Evolutionary conservation across 2,888 invertebrate genomes (phyloP).

Genomic region (Ornithoptera priamus): DNA sequence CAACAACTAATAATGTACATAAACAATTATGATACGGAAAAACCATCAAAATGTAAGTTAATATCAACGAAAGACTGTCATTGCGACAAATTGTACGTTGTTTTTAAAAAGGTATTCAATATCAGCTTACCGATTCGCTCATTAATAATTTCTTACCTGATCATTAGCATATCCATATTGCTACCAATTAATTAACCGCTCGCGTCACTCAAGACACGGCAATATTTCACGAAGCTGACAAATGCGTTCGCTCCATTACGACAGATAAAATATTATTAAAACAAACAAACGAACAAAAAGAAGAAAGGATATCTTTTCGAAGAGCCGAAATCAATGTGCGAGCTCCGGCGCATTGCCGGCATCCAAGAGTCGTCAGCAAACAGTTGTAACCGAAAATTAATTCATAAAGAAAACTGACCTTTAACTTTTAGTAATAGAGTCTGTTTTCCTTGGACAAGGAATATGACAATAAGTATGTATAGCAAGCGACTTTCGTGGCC

Average conservation of each 20-base stretch:
- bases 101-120: neutral
- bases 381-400: slow-evolving; percentile 36
- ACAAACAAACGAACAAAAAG: slow-evolving; percentile 70
- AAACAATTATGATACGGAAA: too few species aligned
- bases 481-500: slow-evolving; percentile 66
- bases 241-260: slow-evolving; percentile 78
- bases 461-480: slow-evolving; percentile 62
- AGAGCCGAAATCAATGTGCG: slow-evolving; percentile 80
- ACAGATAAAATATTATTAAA: slow-evolving; percentile 79
- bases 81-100: neutral
- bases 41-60: neutral
- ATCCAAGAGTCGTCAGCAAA: slow-evolving; percentile 37
- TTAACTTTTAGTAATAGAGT: slow-evolving; percentile 31
- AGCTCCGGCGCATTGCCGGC: slow-evolving; percentile 66
- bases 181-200: slow-evolving; percentile 71
- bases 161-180: slow-evolving; percentile 67
- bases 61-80: neutral
- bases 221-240: slow-evolving; percentile 76
- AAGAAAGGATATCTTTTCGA: slow-evolving; percentile 75
- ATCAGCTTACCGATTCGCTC: neutral
- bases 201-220: slow-evolving; percentile 59
- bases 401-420: slow-evolving; percentile 33
- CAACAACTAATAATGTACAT: too few species aligned
- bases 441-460: slow-evolving; percentile 39
- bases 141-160: slow-evolving; percentile 47